These are phyloP conservation scores for Hydrotaea cyrtoneurina DNA, from an alignment of 2,888 invertebrate genomes.

Conservation along the genomic window DNA sequence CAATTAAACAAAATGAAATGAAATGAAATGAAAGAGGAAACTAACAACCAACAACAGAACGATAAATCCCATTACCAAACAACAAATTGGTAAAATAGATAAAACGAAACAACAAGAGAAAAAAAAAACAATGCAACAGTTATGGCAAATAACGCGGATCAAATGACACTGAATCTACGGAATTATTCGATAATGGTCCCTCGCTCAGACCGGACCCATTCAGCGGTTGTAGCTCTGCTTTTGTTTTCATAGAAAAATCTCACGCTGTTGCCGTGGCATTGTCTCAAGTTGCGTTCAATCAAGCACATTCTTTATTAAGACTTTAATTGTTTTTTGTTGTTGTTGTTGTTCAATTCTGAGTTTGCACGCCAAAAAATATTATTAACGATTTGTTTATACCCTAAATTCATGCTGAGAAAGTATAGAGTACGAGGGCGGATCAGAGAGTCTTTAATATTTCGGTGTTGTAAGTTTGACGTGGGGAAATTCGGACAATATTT, in stretches of 20 bases:
- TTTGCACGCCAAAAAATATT: no score
- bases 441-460: no score
- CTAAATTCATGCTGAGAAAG: no score
- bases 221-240: not conserved
- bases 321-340: not conserved
- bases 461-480: no score
- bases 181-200: not conserved
- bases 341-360: no score
- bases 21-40: not conserved
- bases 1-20: conserved; percentile 35
- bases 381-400: no score
- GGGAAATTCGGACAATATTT: no score
- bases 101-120: no score
- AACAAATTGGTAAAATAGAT: not conserved
- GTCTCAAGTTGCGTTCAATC: conserved; percentile 40
- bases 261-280: conserved; percentile 6
- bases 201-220: not conserved
- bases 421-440: no score
- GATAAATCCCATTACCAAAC: conserved; percentile 2
- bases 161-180: not conserved
- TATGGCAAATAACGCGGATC: not conserved
- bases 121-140: not conserved
- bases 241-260: not conserved
- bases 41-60: not conserved
- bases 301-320: not conserved